Percentiles rank a stretch among this genome's conserved stretches.
phyloP scores from a whole-genome alignment of 2,113 vertebrate species.

The Calidris pygmaea region DNA sequence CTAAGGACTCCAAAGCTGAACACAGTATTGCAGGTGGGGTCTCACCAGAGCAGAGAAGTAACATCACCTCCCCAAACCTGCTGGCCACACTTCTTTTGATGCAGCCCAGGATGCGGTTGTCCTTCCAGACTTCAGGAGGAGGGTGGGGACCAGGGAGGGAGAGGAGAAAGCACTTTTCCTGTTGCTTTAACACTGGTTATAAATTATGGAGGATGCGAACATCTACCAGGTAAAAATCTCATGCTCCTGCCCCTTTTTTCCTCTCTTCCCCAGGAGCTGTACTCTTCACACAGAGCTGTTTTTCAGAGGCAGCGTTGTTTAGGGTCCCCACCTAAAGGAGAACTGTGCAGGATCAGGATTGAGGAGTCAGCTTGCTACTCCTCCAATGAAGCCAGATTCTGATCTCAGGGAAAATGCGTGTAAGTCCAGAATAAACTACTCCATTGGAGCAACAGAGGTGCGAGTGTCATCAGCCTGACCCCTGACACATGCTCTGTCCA shows the following conservation, averaged over 20 bases:
- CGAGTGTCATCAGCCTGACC: not conserved
- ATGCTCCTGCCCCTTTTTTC: not conserved
- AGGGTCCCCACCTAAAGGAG: not conserved
- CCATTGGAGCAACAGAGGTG: not conserved
- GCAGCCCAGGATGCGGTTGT: too few relatives aligned
- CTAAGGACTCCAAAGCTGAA: too few relatives aligned
- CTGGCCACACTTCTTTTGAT: too few relatives aligned
- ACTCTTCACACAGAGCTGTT: not conserved
- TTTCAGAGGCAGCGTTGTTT: not conserved
- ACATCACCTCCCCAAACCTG: too few relatives aligned
- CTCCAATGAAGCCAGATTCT: not conserved
- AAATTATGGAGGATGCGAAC: not conserved
- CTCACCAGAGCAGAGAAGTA: too few relatives aligned
- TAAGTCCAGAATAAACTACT: not conserved
- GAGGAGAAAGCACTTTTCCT: not conserved
- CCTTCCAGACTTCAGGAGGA: not conserved
- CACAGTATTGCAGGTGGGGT: too few relatives aligned
- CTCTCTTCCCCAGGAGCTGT: not conserved
- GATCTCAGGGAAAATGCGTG: not conserved
- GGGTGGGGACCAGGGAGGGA: not conserved
- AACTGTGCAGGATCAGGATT: not conserved
- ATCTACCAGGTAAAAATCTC: not conserved
- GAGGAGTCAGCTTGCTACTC: not conserved
- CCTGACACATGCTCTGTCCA: fast-evolving
- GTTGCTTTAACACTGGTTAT: not conserved